Evolutionary conservation across 2,888 invertebrate genomes (phyloP).

Genomic region (Nasonia oneida): DNA sequence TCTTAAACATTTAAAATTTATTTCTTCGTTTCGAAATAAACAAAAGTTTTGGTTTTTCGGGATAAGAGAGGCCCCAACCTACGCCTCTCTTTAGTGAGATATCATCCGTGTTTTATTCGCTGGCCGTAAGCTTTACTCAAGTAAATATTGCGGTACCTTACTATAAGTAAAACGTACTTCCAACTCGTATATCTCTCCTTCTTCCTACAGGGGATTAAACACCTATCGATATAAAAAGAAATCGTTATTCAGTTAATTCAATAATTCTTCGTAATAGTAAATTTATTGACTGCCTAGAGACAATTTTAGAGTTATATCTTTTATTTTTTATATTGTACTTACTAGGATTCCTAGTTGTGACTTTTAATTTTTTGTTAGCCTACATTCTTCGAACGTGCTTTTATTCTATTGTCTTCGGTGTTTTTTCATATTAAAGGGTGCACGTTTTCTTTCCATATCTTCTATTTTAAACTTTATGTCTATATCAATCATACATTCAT

Average conservation of each 20-base stretch:
- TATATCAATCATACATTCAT: neutral
- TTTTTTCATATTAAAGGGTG: neutral
- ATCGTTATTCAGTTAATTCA: too few relatives aligned
- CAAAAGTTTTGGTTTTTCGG: constrained; percentile 23
- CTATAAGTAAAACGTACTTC: constrained; percentile 29
- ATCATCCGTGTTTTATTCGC: constrained; percentile 40
- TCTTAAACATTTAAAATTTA: too few relatives aligned
- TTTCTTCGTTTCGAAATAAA: neutral
- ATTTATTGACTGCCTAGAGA: neutral
- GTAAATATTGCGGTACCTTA: constrained; percentile 5
- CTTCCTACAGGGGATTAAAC: neutral
- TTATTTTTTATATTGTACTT: neutral
- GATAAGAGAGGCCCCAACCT: constrained; percentile 51
- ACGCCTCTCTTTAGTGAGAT: constrained; percentile 56
- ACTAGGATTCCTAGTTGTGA: neutral
- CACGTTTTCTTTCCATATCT: neutral
- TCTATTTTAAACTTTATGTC: neutral
- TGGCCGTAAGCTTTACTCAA: constrained; percentile 38
- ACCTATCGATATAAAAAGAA: too few relatives aligned
- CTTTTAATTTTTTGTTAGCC: neutral
- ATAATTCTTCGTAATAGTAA: too few relatives aligned
- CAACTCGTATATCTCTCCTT: constrained; percentile 53
- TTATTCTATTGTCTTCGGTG: neutral
- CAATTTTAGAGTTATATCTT: neutral
- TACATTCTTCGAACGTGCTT: neutral